A percentile compares a stretch with the other conserved stretches of the same genome.
phyloP scores from a whole-genome alignment of 2,113 vertebrate species.

The Pluvianellus socialis region DNA sequence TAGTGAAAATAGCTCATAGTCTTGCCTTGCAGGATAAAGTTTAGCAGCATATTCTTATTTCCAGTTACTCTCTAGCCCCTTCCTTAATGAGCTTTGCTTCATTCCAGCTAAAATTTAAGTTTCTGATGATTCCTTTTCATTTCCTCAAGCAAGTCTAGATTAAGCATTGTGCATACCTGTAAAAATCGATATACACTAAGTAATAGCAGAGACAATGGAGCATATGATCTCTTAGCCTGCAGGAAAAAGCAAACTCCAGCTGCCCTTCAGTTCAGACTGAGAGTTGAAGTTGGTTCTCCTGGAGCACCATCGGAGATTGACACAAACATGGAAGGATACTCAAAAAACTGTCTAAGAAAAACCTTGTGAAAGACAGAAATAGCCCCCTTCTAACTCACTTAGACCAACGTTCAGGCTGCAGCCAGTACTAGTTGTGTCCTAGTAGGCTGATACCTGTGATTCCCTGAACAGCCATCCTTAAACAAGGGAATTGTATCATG shows the following conservation, averaged over 20 bases:
- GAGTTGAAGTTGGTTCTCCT: neutral
- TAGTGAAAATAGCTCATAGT: neutral
- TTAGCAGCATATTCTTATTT: neutral
- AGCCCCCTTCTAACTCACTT: neutral
- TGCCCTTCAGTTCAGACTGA: neutral
- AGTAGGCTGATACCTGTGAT: neutral
- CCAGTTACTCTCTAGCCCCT: neutral
- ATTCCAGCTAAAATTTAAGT: neutral
- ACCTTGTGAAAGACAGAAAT: neutral
- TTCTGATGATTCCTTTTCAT: neutral
- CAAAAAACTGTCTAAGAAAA: neutral
- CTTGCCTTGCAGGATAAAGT: neutral
- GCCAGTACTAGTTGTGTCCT: neutral
- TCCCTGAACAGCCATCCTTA: neutral
- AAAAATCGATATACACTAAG: neutral
- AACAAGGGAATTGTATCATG: neutral
- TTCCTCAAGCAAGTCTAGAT: neutral
- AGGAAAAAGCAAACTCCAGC: neutral
- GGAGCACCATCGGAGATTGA: neutral
- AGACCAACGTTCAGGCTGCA: neutral
- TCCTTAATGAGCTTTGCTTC: neutral
- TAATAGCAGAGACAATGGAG: neutral
- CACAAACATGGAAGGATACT: neutral
- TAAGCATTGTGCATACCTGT: neutral
- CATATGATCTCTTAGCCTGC: neutral